Evolutionary conservation across 2,113 vertebrate genomes (phyloP), one percentile per base, ranked within the genome.

Genomic region (Sylvietta virens): DNA sequence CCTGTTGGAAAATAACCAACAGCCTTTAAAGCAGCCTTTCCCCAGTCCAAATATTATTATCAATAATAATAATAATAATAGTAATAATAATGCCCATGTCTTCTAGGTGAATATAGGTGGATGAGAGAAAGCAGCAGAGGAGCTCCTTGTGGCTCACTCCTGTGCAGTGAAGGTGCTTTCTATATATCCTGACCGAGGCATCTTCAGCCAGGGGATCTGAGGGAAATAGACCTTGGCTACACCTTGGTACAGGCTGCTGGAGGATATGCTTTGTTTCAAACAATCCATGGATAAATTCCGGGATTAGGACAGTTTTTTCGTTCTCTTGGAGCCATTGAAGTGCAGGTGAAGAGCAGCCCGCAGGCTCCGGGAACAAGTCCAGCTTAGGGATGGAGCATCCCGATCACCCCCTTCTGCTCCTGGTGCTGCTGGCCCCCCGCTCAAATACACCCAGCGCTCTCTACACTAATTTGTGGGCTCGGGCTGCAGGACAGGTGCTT

Each of bases 151-250:
- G 50, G 12, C 20, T 91, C 61, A 18, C 27, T 69, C 1, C 22
- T 40, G 28, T 80, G 70, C 35, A 51, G n/a, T 30, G 30, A 62
- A 47, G 13, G 45, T 73, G 11, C 17, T 83, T 83, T 88, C 20
- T 51, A 0, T 26, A 5, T 1, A 1, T 42, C 61, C 53, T 15
- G 40, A 26, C 30, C 0, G 7, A 42, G 26, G n/a, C 64, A 28
- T 17, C 27, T 48, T 45, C 65, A 58, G 22, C 23, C 35, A 11
- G 21, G 47, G 30, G 13, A 30, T 9, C 0, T 0, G 3, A 66
- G 19, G 22, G 8, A 26, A 4, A 2, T 1, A 1, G 12, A 2
- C 13, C 28, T 57, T 40, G 22, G 33, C 11, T 20, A 17, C 26
- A 81, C 33, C 42, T 4, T 15, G 18, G 17, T 17, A 20, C 19